Conservation (phyloP, 1,140 invertebrate genomes). For the Drosophila athabasca region DNA sequence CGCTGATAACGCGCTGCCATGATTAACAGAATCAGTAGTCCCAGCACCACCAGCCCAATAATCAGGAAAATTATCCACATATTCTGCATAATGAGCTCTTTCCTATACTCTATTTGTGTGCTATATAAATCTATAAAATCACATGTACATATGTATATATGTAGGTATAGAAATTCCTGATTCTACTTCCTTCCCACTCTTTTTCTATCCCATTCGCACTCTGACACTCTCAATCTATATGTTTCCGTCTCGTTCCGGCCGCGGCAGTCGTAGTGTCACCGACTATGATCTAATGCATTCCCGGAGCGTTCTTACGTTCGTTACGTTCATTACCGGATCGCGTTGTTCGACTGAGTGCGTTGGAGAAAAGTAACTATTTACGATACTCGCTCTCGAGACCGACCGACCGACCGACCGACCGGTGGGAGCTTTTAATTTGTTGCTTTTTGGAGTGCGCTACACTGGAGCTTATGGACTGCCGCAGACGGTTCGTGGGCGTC, state of each 20-base stretch:
- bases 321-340: slow-evolving; percentile 69
- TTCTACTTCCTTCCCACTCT: slow-evolving; percentile 10
- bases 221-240: background rate
- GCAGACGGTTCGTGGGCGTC: slow-evolving; percentile 53
- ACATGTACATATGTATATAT: slow-evolving; percentile 17
- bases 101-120: background rate
- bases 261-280: slow-evolving; percentile 19
- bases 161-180: slow-evolving; percentile 22
- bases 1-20: slow-evolving; percentile 72
- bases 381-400: slow-evolving; percentile 52
- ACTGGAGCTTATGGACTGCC: slow-evolving; percentile 44
- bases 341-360: slow-evolving; percentile 61
- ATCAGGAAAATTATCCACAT: slow-evolving; percentile 73
- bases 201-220: slow-evolving; percentile 16
- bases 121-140: slow-evolving; percentile 12
- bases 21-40: slow-evolving; percentile 52
- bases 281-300: slow-evolving; percentile 71
- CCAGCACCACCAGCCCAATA: slow-evolving; percentile 63
- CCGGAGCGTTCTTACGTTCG: slow-evolving; percentile 50
- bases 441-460: slow-evolving; percentile 55
- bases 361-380: slow-evolving; percentile 68
- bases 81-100: slow-evolving; percentile 41
- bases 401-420: too few relatives aligned
- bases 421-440: slow-evolving; percentile 61
- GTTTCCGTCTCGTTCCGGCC: background rate